Base-by-base conservation (phyloP, 1,140 invertebrate genomes). In the Brachionus sp. region DNA sequence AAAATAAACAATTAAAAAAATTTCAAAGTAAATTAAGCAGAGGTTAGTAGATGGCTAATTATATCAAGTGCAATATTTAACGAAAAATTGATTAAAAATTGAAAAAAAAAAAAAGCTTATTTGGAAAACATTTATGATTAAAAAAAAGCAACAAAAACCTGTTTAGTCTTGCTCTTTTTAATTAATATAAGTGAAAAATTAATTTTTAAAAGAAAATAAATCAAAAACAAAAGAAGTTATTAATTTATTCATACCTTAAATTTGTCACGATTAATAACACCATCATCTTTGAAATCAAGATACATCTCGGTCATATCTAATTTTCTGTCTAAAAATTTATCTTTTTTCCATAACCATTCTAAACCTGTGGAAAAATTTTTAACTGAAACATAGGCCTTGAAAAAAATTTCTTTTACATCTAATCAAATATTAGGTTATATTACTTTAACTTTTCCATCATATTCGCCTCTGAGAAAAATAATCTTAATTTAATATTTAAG, bases 291-390 rank as follows among this genome's bases (percentile, higher is more conserved):
- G 84, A 90, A 91, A 83, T 91, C 90, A 82, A 90, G 88, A 85
- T 91, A 92, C 88, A 92, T 91, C 85, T 92, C 91, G 85, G 91
- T 91, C 91, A 92, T 92, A 19, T 90, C 85, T 84, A 90, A 91
- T 83, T 92, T 89, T 16, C 91, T 85, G 85, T 91, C 91, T 16
- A 91, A 85, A 86, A 92, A 92, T 84, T 90, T 91, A 33, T 90
- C 87, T 77, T 89, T 89, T 7, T 88, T 86, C 92, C 91, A 92
- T 6, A 91, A 86, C 86, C 90, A 92, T 84, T 91, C 90, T 42
- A 90, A 89, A 70, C 90, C 90, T 25, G 90, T 90, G 77, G 91
- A 88, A 29, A 90, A 84, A 85, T 92, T 91, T 35, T 44, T 57
- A 3, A 80, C 77, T 10, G 50, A 62, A 12, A 80, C 50, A 66